Base-by-base conservation (phyloP, 1,140 invertebrate species). In the Delia radicum region DNA sequence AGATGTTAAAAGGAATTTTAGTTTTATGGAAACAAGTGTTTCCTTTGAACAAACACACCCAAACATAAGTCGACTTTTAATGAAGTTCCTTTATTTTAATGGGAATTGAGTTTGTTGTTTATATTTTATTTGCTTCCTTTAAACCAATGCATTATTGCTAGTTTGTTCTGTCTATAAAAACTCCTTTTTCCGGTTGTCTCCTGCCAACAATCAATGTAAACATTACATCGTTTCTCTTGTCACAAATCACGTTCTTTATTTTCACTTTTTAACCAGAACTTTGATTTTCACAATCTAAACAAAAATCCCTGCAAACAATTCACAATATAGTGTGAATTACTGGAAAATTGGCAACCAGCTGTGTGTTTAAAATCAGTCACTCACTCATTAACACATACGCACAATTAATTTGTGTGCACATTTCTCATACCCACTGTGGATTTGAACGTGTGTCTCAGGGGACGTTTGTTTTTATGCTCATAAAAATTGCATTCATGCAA, bases 271-370 rank as follows among this genome's bases (percentile, higher is more conserved):
- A 31, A 28, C 26, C 12, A 29, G 48, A 55, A 55, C 48, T 55
- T 15, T 4, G 37, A 24, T 55, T n/a, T n/a, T 21, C 48, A 55
- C 46, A 55, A 55, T 8, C 48, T 18, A 21, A 5, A 48, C 18
- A 24, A 21, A 10, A 3, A 21, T 55, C 7, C 10, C 6, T n/a
- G 3, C 48, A 55, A 55, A 55, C 18, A 24, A 55, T 55, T 55
- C n/a, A 55, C 48, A 55, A 55, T 21, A 1, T 29, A n/a, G 10
- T 65, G 62, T 65, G 26, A 29, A 67, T 29, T 31, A 67, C 28
- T n/a, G 28, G 63, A 67, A 67, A 67, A 67, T 67, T 67, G n/a
- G 63, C 63, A 31, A 67, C 63, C 63, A 67, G 63, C 63, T 67
- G 63, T 4, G 28, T 31, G 3, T 37, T n/a, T n/a, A n/a, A n/a